phyloP scores from a whole-genome alignment of 2,797 vertebrate genomes.

The Macroramphosus scolopax region DNA sequence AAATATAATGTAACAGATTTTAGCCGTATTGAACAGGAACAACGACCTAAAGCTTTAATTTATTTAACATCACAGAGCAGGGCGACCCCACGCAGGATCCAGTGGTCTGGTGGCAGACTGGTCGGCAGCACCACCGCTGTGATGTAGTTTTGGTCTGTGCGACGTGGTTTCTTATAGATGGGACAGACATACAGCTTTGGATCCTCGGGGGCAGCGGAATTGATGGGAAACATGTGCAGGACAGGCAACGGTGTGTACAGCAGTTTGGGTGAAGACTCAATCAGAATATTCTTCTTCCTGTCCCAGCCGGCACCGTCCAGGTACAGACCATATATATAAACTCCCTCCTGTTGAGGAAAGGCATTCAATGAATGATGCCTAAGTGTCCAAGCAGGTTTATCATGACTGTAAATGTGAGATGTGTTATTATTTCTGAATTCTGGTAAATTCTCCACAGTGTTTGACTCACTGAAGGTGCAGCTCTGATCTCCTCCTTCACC shows the following conservation, averaged over 20 bases:
- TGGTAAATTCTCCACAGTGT: no score
- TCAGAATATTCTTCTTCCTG: slow-evolving; percentile 71
- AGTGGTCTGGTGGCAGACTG: slow-evolving; percentile 79
- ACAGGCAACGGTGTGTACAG: slow-evolving; percentile 81
- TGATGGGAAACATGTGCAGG: slow-evolving; percentile 81
- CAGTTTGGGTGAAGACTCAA: slow-evolving; percentile 81
- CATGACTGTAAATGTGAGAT: no score
- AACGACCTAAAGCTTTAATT: no score
- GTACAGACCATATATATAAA: slow-evolving; percentile 82
- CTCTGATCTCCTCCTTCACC: slow-evolving; percentile 77
- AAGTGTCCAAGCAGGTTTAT: no score
- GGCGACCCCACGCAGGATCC: slow-evolving; percentile 84
- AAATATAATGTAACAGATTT: not conserved
- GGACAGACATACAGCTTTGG: slow-evolving; percentile 82
- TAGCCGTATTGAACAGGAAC: no score
- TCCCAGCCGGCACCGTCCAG: slow-evolving; percentile 86
- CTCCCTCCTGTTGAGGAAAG: slow-evolving; percentile 76
- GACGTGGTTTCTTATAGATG: slow-evolving; percentile 83
- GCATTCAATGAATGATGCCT: no score
- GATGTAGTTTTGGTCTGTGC: slow-evolving; percentile 83
- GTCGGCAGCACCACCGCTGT: slow-evolving; percentile 78
- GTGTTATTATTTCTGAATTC: no score
- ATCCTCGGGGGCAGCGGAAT: slow-evolving; percentile 75
- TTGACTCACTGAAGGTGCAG: slow-evolving; percentile 48
- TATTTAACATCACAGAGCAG: slow-evolving; percentile 84